Conservation (phyloP, 1,140 invertebrate species). For the Sminthurinus signatus region DNA sequence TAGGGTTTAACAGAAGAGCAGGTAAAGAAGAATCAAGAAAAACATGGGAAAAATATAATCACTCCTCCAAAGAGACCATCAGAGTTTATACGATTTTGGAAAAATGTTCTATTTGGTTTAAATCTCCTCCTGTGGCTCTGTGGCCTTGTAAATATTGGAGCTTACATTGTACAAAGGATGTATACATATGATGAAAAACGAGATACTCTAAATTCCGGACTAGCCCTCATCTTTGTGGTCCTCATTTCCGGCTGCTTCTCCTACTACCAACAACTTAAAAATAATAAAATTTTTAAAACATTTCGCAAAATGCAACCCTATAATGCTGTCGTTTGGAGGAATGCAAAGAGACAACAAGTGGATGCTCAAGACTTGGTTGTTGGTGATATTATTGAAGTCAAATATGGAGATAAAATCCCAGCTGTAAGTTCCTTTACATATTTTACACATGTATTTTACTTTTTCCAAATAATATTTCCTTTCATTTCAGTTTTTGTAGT, state of each 20-base stretch:
- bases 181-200: neutral
- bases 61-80: conserved; percentile 23
- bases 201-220: conserved; percentile 60
- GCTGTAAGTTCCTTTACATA: neutral
- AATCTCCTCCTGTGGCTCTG: conserved; percentile 30
- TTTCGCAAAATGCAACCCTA: conserved; percentile 90
- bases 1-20: conserved; percentile 25
- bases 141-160: conserved; percentile 12
- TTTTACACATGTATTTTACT: no score
- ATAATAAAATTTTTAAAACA: conserved; percentile 79
- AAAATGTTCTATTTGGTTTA: conserved; percentile 22
- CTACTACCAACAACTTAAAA: conserved; percentile 96
- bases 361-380: conserved; percentile 62
- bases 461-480: no score
- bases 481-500: no score
- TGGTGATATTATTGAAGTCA: conserved; percentile 76
- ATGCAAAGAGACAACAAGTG: conserved; percentile 56
- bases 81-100: conserved; percentile 14
- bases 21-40: conserved; percentile 18
- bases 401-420: conserved; percentile 72
- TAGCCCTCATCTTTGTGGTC: conserved; percentile 89
- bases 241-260: conserved; percentile 95
- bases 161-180: conserved; percentile 9
- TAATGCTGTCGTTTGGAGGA: conserved; percentile 53
- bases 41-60: conserved; percentile 21